phyloP scores from a whole-genome alignment of 2,113 vertebrate species.

The Platysternon megacephalum region DNA sequence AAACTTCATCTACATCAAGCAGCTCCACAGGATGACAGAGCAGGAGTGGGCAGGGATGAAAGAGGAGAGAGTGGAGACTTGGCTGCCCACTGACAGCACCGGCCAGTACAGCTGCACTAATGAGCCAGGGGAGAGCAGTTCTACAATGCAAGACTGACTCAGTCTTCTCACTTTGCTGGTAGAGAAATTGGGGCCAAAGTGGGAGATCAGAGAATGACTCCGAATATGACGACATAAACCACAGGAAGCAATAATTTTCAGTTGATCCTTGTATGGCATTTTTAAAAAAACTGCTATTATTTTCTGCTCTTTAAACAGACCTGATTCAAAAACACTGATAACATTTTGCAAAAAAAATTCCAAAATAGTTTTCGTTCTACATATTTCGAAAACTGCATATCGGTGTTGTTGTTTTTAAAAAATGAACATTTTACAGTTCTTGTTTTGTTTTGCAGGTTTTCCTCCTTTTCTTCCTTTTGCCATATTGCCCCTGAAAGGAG shows the following conservation, averaged over 20 bases:
- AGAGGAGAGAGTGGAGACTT: not conserved
- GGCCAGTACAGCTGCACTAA: not conserved
- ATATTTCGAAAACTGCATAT: not conserved
- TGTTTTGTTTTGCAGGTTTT: not conserved
- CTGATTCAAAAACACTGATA: not conserved
- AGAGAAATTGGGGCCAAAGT: not conserved
- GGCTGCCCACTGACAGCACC: not conserved
- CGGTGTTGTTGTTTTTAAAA: not conserved
- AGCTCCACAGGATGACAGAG: not conserved
- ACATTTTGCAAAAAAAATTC: not conserved
- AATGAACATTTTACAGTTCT: not conserved
- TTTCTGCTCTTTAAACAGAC: not conserved
- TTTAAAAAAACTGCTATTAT: not conserved
- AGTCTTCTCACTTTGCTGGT: not conserved
- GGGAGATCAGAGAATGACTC: not conserved
- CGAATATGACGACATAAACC: not conserved
- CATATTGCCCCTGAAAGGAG: not conserved
- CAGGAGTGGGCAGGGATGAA: not conserved
- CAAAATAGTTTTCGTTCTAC: not conserved
- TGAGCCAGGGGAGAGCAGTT: not conserved
- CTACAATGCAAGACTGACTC: not conserved
- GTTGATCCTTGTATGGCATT: not conserved
- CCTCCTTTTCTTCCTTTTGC: not conserved
- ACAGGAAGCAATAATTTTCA: not conserved
- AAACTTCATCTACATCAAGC: not conserved